Evolutionary conservation across 2,797 vertebrate genomes (phyloP), one percentile per base, ranked within the genome.

Genomic region (Jordanella pulchra): DNA sequence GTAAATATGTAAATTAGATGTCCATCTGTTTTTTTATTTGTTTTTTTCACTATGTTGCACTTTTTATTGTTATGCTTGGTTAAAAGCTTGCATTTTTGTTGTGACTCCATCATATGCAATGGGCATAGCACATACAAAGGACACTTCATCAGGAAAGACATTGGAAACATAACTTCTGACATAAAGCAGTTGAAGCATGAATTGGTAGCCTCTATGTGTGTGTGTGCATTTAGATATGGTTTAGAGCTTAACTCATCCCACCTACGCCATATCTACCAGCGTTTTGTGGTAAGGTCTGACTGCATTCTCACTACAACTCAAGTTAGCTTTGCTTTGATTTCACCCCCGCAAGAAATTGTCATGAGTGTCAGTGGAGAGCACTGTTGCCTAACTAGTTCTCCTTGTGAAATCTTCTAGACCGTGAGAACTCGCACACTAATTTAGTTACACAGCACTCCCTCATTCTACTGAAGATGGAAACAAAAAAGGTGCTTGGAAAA

Each of bases 341-440:
- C 84, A 76, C 50, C 67, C 65, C 79, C 63, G 42, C 68, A 88
- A 77, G 56, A 77, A 66, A 44, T 56, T 79, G 86, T 88, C 78
- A 85, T 63, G 73, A 73, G 80, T 89, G 88, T 90, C 82, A 64
- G 76, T 72, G 76, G 76, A 70, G 79, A 81, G 66, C 65, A 58
- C 61, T 35, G 32, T 75, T 67, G 65, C 70, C 44, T 48, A 67
- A 67, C 70, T 58, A 72, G 65, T 75, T 42, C 60, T 69, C 14
- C 61, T 56, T 60, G 61, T 75, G 51, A 77, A 82, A 73, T 63
- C 54, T 56, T 65, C 35, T 45, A 56, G 67, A 86, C 78, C 7
- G 53, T 86, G 85, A 86, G 77, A 88, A 83, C 68, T 77, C 74
- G 78, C 64, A 65, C 55, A 67, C n/a, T 48, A 74, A 71, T 58